phyloP scores from a whole-genome alignment of 2,888 invertebrate genomes.

The Leptarthrus brevirostris region DNA sequence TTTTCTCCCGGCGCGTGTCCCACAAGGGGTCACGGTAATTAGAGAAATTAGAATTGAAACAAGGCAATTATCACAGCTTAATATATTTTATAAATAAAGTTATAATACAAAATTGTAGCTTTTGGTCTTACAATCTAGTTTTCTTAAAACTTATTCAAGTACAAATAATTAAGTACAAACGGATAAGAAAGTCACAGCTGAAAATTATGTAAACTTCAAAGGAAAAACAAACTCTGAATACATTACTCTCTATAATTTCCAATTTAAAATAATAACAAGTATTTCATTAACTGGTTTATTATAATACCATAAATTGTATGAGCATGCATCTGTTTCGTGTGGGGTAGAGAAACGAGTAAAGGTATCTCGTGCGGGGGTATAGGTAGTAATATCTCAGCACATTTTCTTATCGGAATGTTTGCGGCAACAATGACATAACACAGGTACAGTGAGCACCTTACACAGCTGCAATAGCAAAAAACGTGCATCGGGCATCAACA shows the following conservation, averaged over 20 bases:
- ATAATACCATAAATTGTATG: conserved; percentile 6
- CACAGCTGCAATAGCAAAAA: conserved; percentile 6
- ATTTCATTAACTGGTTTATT: background rate
- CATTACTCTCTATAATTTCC: background rate
- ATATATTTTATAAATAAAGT: conserved; percentile 44
- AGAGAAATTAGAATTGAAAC: no score
- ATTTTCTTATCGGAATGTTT: conserved; percentile 1
- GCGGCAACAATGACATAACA: background rate
- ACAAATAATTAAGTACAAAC: conserved; percentile 31
- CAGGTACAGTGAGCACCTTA: conserved; percentile 16
- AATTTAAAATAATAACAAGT: background rate
- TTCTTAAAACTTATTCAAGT: background rate
- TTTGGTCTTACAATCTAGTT: conserved; percentile 10
- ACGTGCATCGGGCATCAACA: background rate
- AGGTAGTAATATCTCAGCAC: background rate
- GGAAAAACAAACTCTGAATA: background rate
- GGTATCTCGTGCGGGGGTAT: background rate
- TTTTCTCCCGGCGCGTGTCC: no score
- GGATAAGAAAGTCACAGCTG: conserved; percentile 4
- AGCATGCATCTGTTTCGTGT: background rate
- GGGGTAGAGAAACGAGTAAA: background rate
- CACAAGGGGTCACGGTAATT: no score
- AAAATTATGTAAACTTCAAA: no score
- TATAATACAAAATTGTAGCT: conserved; percentile 28
- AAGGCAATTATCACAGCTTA: conserved; percentile 42